Conservation (phyloP, 2,113 vertebrate genomes). For the Parus major region DNA sequence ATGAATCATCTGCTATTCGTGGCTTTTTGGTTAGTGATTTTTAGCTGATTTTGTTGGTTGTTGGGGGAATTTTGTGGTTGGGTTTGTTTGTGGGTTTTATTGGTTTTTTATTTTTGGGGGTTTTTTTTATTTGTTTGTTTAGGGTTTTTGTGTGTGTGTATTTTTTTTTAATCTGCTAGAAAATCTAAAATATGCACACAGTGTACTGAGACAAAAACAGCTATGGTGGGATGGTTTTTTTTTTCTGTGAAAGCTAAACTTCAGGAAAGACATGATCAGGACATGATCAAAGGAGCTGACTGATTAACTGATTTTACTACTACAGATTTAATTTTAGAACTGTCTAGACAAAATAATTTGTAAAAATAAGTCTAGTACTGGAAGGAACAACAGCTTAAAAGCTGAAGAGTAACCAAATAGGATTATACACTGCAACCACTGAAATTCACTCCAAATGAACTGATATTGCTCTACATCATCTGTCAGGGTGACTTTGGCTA, state of each 20-base stretch:
- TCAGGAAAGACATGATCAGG: not conserved
- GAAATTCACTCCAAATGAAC: not conserved
- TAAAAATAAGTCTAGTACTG: not conserved
- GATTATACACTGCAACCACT: not conserved
- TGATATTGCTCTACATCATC: not conserved
- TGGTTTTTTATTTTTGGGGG: no score
- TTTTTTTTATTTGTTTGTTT: not conserved
- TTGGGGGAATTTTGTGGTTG: not conserved
- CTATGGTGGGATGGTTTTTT: not conserved
- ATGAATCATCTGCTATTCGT: not conserved
- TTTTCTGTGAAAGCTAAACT: not conserved
- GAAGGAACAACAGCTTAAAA: not conserved
- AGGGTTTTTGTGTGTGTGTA: rapidly evolving
- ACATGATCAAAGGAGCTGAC: not conserved
- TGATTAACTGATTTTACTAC: not conserved
- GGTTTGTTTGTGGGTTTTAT: not conserved
- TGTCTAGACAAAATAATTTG: not conserved
- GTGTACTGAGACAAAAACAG: not conserved
- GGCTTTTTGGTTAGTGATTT: not conserved
- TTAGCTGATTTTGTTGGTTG: rapidly evolving
- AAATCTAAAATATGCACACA: not conserved
- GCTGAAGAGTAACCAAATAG: not conserved
- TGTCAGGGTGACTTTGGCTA: slow-evolving; percentile 62
- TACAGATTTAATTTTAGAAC: slow-evolving; percentile 1
- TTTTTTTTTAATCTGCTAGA: not conserved